Percentiles rank a stretch among this genome's conserved stretches.
Evolutionary conservation across 2,888 invertebrate species (phyloP).

Genomic region (Agriopis aurantiaria): DNA sequence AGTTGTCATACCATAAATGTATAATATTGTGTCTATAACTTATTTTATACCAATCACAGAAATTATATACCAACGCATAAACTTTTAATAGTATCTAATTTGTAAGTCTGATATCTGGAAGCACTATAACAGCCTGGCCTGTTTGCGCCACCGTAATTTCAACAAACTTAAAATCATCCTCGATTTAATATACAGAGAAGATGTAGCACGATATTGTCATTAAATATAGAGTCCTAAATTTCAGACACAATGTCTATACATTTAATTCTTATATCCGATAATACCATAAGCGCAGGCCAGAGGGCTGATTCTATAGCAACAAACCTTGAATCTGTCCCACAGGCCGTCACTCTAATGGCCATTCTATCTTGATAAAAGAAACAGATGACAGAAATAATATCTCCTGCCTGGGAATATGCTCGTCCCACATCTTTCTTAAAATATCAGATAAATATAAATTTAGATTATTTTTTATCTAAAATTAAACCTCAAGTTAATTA

Average conservation of each 20-base stretch:
- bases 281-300: not conserved
- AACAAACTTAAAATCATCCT: too few species aligned
- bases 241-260: not conserved
- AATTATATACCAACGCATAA: not conserved
- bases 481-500: conserved; percentile 18
- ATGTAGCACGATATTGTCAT: not conserved
- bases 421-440: not conserved
- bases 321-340: not conserved
- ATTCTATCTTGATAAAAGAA: not conserved
- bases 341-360: not conserved
- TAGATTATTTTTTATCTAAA: conserved; percentile 2
- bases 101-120: too few species aligned
- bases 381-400: not conserved
- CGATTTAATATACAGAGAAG: too few species aligned
- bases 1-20: conserved; percentile 10
- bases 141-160: too few species aligned
- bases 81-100: too few species aligned
- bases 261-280: not conserved
- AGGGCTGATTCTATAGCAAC: not conserved
- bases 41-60: not conserved
- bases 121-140: too few species aligned
- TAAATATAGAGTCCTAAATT: not conserved
- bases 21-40: not conserved
- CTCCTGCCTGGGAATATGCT: not conserved
- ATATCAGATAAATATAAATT: not conserved